phyloP scores from a whole-genome alignment of 2,888 invertebrate genomes.

The Cerceris rybyensis region DNA sequence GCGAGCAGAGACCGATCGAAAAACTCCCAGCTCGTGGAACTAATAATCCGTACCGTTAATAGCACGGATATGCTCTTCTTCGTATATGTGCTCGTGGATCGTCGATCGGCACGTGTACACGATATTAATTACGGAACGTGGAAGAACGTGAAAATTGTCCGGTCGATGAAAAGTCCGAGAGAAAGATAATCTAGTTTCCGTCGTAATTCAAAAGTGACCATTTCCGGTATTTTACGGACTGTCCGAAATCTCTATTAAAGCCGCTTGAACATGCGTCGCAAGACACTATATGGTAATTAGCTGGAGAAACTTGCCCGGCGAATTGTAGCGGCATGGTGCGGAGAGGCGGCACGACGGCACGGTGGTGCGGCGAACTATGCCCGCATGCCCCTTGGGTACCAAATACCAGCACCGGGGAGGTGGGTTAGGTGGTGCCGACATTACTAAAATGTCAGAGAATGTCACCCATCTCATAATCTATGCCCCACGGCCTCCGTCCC shows the following conservation, averaged over 20 bases:
- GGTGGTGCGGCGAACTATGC: constrained; percentile 68
- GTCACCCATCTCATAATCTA: constrained; percentile 77
- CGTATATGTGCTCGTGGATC: too few relatives aligned
- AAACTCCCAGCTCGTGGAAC: constrained; percentile 34
- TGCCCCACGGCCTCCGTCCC: constrained; percentile 57
- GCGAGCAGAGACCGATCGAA: constrained; percentile 43
- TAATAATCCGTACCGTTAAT: constrained; percentile 32
- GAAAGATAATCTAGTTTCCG: constrained; percentile 6
- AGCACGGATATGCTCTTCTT: not conserved
- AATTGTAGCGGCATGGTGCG: constrained; percentile 60
- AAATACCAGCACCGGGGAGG: constrained; percentile 73
- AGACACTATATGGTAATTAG: constrained; percentile 68
- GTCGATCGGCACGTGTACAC: too few relatives aligned
- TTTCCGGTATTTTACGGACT: constrained; percentile 28
- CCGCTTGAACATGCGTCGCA: constrained; percentile 45
- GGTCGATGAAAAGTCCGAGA: not conserved
- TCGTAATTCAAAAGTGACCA: constrained; percentile 37
- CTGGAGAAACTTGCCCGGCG: constrained; percentile 67
- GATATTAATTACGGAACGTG: too few relatives aligned
- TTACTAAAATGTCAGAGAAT: constrained; percentile 81
- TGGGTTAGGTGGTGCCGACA: constrained; percentile 74
- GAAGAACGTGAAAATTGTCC: too few relatives aligned
- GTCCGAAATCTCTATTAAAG: constrained; percentile 58
- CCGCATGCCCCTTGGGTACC: constrained; percentile 75
- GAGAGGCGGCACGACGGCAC: too few relatives aligned